These are phyloP conservation scores for Apamea anceps DNA, from an alignment of 2,888 invertebrate genomes.

Conservation along the genomic window DNA sequence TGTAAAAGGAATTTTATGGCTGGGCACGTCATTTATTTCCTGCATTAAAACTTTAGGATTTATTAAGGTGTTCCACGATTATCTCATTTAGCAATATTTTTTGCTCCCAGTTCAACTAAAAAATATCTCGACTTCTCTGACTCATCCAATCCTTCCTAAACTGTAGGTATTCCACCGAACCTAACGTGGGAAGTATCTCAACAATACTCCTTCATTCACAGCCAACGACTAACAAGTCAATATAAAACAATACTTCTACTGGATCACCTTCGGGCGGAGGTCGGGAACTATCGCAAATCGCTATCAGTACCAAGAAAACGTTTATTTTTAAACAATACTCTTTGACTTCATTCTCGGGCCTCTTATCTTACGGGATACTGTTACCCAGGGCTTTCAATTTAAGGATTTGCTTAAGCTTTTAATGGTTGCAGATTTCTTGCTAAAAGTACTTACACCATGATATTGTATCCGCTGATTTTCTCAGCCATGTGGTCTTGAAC, in stretches of 20 bases:
- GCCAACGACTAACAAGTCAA: constrained; percentile 12
- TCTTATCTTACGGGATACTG: not conserved
- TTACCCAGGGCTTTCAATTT: not conserved
- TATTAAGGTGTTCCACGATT: not conserved
- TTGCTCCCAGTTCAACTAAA: not conserved
- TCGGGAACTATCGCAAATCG: constrained; percentile 40
- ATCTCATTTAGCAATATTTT: not conserved
- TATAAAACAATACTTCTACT: constrained; percentile 28
- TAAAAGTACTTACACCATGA: not conserved
- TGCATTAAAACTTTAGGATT: not conserved
- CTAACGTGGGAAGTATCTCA: constrained; percentile 11
- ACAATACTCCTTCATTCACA: constrained; percentile 16
- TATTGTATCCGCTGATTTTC: not conserved
- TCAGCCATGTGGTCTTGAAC: not conserved
- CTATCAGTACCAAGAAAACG: constrained; percentile 44
- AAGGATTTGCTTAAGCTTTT: not conserved
- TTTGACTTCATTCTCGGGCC: not conserved
- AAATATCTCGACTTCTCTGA: not conserved
- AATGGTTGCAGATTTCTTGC: not conserved
- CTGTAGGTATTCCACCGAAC: not conserved
- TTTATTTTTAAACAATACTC: constrained; percentile 35
- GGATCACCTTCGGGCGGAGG: constrained; percentile 50
- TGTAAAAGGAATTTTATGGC: not conserved
- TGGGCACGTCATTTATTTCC: not conserved
- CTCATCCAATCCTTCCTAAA: not conserved